Conservation (phyloP, 2,888 invertebrate species). For the Caenorhabditis becei region DNA sequence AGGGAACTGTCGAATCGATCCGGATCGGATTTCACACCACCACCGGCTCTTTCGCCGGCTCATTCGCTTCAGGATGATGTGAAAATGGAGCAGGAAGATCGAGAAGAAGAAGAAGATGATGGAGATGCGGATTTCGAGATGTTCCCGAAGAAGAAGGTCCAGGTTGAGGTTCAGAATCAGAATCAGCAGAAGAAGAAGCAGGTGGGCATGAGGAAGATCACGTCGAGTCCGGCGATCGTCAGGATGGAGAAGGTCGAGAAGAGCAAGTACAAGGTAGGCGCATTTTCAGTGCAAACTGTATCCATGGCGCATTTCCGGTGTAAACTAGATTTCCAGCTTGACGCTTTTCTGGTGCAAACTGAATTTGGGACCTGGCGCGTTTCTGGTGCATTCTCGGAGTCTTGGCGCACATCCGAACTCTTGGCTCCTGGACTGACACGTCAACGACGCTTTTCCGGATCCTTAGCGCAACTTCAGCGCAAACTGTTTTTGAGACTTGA, state of each 20-base stretch:
- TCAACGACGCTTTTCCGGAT: too few relatives aligned
- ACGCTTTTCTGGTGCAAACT: too few relatives aligned
- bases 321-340: too few relatives aligned
- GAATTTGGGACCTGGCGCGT: too few relatives aligned
- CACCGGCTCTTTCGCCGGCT: conserved; percentile 44
- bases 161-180: background rate
- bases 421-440: too few relatives aligned
- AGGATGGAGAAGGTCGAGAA: conserved; percentile 6
- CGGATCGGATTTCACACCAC: conserved; percentile 14
- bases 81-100: background rate
- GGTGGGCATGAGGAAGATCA: background rate
- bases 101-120: background rate
- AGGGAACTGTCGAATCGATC: background rate
- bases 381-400: too few relatives aligned
- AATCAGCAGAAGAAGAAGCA: background rate
- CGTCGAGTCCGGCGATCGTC: conserved; percentile 4
- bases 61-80: conserved; percentile 32
- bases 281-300: too few relatives aligned
- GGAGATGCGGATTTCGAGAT: background rate
- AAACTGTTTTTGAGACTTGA: background rate
- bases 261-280: conserved; percentile 26
- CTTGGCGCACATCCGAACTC: too few relatives aligned
- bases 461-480: too few relatives aligned
- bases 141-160: conserved; percentile 5
- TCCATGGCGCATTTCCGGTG: too few relatives aligned